Conservation (phyloP, 2,113 vertebrate species). For the Montifringilla adamsi region DNA sequence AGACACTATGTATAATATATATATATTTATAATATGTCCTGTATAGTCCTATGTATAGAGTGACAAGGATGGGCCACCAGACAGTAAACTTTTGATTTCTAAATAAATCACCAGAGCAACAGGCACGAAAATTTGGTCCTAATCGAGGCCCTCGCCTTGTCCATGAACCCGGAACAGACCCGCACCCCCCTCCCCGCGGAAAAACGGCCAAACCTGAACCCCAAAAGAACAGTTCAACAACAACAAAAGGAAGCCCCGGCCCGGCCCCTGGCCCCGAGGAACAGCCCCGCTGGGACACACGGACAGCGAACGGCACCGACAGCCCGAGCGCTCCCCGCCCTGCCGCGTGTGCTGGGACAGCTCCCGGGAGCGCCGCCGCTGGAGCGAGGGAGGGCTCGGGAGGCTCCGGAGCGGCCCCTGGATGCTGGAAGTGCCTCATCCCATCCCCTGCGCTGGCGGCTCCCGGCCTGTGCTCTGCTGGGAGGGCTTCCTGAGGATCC, state of each 20-base stretch:
- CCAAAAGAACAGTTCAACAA: constrained; percentile 31
- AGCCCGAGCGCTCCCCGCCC: background rate
- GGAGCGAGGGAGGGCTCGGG: accelerated
- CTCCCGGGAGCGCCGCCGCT: background rate
- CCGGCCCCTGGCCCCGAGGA: background rate
- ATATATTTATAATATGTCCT: constrained; percentile 77
- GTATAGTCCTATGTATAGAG: constrained; percentile 69
- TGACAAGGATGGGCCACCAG: constrained; percentile 69
- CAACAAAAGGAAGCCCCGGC: background rate
- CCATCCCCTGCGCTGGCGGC: background rate
- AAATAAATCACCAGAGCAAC: constrained; percentile 73
- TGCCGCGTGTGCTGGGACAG: background rate
- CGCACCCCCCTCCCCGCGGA: background rate
- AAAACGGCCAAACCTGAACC: background rate
- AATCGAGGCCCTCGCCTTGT: constrained; percentile 66
- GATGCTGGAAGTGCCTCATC: accelerated
- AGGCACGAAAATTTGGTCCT: constrained; percentile 76
- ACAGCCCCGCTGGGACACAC: background rate
- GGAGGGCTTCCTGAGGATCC: background rate
- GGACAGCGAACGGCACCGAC: background rate
- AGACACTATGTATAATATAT: constrained; percentile 62
- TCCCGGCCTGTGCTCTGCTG: background rate
- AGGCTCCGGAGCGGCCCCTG: background rate
- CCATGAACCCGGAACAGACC: background rate
- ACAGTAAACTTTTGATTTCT: constrained; percentile 57